Conservation (phyloP, 2,888 invertebrate genomes). For the Ennomos fuscantarius region DNA sequence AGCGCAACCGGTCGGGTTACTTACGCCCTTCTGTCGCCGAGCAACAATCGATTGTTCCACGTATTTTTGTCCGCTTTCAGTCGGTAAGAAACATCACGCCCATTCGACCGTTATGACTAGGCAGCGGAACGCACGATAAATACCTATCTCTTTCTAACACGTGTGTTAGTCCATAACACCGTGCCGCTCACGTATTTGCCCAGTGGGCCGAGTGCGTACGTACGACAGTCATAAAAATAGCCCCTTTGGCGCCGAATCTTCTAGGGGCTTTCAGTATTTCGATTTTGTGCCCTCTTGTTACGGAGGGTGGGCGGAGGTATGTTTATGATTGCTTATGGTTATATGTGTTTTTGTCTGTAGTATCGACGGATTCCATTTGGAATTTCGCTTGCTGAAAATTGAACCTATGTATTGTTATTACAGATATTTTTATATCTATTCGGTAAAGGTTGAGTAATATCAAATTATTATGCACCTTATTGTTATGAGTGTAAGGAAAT, state of each 20-base stretch:
- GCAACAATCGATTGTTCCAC: slow-evolving; percentile 80
- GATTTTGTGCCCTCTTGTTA: slow-evolving; percentile 79
- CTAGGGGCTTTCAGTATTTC: slow-evolving; percentile 77
- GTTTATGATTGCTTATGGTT: slow-evolving; percentile 67
- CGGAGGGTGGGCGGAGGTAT: slow-evolving; percentile 62
- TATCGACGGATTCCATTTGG: slow-evolving; percentile 32
- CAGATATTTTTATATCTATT: not conserved
- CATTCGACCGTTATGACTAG: slow-evolving; percentile 85
- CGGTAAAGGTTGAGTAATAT: not conserved
- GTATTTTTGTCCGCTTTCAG: slow-evolving; percentile 84
- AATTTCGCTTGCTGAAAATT: slow-evolving; percentile 29
- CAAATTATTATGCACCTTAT: not conserved
- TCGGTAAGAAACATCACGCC: slow-evolving; percentile 85
- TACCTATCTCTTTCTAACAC: slow-evolving; percentile 75
- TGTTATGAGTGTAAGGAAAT: not conserved
- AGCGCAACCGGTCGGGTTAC: slow-evolving; percentile 42
- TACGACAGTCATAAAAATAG: slow-evolving; percentile 85
- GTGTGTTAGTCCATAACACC: slow-evolving; percentile 68
- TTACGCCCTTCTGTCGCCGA: slow-evolving; percentile 66
- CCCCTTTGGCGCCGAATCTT: slow-evolving; percentile 84
- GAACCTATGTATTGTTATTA: slow-evolving; percentile 7
- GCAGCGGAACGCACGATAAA: slow-evolving; percentile 78
- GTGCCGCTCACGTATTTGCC: slow-evolving; percentile 78
- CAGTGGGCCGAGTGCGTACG: slow-evolving; percentile 81
- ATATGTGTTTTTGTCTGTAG: slow-evolving; percentile 49